Conservation (phyloP, 2,113 vertebrate species). For the Polypterus bichir region DNA sequence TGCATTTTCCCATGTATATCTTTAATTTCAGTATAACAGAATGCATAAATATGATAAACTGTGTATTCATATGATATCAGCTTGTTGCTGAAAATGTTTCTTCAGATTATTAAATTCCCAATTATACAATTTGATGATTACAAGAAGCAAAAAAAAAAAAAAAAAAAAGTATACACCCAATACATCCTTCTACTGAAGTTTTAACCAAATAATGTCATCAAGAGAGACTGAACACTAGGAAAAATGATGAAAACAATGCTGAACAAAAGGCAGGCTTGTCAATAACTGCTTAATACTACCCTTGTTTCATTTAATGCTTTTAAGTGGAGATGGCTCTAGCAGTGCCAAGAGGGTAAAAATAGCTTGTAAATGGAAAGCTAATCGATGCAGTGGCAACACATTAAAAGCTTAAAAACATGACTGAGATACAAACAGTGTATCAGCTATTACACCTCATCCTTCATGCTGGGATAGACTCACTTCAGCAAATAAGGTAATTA, state of each 20-base stretch:
- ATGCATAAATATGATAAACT: too few species aligned
- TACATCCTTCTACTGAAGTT: slow-evolving; percentile 1
- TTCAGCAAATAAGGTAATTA: slow-evolving; percentile 21
- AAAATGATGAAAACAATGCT: not conserved
- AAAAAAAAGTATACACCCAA: not conserved
- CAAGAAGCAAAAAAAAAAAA: not conserved
- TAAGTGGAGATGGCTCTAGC: not conserved
- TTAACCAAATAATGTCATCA: slow-evolving; percentile 5
- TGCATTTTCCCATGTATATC: too few species aligned
- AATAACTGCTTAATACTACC: not conserved
- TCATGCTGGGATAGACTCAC: slow-evolving; percentile 3
- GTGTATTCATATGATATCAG: not conserved
- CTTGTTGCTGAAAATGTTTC: not conserved
- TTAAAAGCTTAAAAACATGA: slow-evolving; percentile 17
- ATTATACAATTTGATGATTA: not conserved
- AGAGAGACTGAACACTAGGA: not conserved
- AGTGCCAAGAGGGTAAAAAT: slow-evolving; percentile 6
- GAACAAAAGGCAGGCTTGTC: not conserved
- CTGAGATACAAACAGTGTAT: slow-evolving; percentile 18
- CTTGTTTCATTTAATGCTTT: slow-evolving; percentile 6
- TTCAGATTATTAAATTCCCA: too few species aligned
- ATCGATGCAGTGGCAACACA: slow-evolving; percentile 8
- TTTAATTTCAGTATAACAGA: too few species aligned
- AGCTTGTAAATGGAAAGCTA: slow-evolving; percentile 8
- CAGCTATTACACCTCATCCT: not conserved